Base-by-base conservation (phyloP, 2,113 vertebrate genomes). In the Dasyurus viverrinus region DNA sequence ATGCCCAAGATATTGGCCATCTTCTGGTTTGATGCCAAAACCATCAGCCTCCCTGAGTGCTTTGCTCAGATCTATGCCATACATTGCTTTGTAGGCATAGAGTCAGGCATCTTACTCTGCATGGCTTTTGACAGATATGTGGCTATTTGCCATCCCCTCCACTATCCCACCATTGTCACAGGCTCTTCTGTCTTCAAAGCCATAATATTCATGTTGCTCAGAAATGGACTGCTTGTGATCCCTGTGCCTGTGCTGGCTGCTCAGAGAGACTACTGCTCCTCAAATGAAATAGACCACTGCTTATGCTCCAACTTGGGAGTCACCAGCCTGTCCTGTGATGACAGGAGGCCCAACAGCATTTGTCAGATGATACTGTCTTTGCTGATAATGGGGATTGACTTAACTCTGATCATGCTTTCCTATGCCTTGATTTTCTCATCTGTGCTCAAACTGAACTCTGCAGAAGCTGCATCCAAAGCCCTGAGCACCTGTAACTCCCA, bases 11-110 rank as follows among this genome's bases (percentile, higher is more conserved):
- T 97, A 50, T 92, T 97, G 89, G 94, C 93, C 27, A 96, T 96
- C 42, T 95, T 98, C 2, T 96, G 94, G 96, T 96, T 97, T 12
- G n/a, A 53, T 93, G 97, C 92, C 54, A 96, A 96, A 2, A 0
- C 76, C 14, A 95, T 97, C 53, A 94, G 91, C 52, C 90, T 97
- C 3, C 68, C 30, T 12, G 94, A 96, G n/a, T 97, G 95, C 30
- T 97, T 97, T 96, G 55, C 54, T 94, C 96, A 97, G 91, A 97
- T 97, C 46, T 97, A 96, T 47, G 93, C n/a, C 52, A 97, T 97
- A 42, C 97, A 96, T 47, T 54, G 11, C 23, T 97, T 96, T 94
- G 52, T 97, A 30, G 25, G 11, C 30, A 96, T 96, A 96, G 97
- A 97, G 24, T 96, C 96, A 36, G 92, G 96, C 8, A 94, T 95